These are phyloP conservation scores for Scartelaos histophorus DNA, from an alignment of 2,113 vertebrate genomes.

Conservation along the genomic window DNA sequence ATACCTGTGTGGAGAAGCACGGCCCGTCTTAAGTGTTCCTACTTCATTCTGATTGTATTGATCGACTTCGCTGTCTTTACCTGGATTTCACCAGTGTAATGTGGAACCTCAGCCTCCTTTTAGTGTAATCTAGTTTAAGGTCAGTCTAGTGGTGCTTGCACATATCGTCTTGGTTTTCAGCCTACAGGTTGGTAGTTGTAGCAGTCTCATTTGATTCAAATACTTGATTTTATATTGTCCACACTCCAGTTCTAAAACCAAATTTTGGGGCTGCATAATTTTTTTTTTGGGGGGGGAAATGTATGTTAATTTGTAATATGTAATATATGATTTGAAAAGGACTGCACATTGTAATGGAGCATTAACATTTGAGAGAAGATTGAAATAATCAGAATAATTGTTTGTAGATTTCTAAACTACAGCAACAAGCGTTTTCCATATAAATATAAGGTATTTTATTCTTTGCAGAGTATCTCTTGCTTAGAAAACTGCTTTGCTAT, in stretches of 20 bases:
- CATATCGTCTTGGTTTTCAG: background rate
- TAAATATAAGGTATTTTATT: too few species aligned
- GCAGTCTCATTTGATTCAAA: background rate
- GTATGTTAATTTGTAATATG: too few species aligned
- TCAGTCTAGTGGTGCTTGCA: constrained; percentile 22
- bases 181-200: background rate
- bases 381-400: too few species aligned
- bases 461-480: too few species aligned
- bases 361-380: too few species aligned
- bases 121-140: constrained; percentile 28
- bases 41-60: constrained; percentile 32
- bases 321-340: too few species aligned
- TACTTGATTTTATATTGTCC: background rate
- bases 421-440: too few species aligned
- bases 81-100: constrained; percentile 1
- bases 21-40: background rate
- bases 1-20: constrained; percentile 32
- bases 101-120: constrained; percentile 12
- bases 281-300: too few species aligned
- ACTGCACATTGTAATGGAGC: too few species aligned
- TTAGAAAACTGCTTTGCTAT: too few species aligned
- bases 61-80: constrained; percentile 17
- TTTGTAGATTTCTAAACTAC: too few species aligned
- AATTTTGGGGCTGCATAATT: too few species aligned
- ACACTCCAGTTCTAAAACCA: background rate